Conservation (phyloP, 2,888 invertebrate species). For the Pogonocherus hispidulus region DNA sequence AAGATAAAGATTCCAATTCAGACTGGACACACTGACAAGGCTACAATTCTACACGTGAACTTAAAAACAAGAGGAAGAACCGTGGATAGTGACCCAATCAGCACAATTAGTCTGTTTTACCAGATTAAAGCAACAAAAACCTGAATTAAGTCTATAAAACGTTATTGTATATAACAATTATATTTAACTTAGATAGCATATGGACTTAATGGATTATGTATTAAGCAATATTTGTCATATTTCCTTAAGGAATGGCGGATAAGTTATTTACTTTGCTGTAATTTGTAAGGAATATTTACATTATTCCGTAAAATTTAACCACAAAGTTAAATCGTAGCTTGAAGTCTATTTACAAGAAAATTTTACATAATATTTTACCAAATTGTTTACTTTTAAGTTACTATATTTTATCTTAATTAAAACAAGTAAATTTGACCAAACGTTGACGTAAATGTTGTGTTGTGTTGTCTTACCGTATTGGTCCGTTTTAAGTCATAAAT, state of each 20-base stretch:
- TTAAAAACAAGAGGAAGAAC: too few relatives aligned
- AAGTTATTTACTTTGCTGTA: not conserved
- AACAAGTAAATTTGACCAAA: not conserved
- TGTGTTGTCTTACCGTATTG: not conserved
- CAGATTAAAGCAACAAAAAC: too few relatives aligned
- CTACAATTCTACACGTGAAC: too few relatives aligned
- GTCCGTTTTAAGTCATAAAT: too few relatives aligned
- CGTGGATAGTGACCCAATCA: too few relatives aligned
- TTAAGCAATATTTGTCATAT: not conserved
- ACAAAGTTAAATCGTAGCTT: not conserved
- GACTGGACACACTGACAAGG: too few relatives aligned
- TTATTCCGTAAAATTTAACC: not conserved
- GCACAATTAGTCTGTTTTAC: not conserved
- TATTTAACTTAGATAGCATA: not conserved
- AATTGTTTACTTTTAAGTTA: too few relatives aligned
- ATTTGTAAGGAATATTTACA: conserved; percentile 1
- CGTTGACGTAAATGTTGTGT: not conserved
- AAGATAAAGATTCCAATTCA: too few relatives aligned
- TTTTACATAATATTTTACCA: not conserved
- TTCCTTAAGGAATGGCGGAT: not conserved
- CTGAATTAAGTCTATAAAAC: too few relatives aligned
- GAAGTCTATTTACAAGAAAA: too few relatives aligned
- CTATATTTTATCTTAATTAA: too few relatives aligned
- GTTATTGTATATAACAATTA: too few relatives aligned
- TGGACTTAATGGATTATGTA: not conserved